Evolutionary conservation across 2,113 vertebrate species (phyloP), one percentile per base, ranked within the genome.

Genomic region (Meleagris gallopavo): DNA sequence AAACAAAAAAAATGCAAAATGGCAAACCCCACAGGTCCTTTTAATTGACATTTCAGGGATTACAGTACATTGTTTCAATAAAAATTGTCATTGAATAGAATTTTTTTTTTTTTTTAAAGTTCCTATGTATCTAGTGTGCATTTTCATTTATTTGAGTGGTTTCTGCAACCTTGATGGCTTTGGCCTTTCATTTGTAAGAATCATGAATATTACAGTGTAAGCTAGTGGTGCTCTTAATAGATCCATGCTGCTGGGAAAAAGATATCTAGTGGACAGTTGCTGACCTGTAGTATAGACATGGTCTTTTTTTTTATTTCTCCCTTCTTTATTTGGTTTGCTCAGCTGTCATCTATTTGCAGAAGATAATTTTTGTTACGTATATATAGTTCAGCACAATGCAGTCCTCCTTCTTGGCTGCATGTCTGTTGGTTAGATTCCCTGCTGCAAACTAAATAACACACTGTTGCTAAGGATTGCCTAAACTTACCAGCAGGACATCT

Each of bases 51-150:
- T n/a, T 64, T 45, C 48, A 8, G 13, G 54, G 13, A 57, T 64
- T 75, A 38, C 11, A 11, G 22, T 55, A 0, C 27, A 32, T n/a
- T 0, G 0, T 2, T 91, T 54, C 32, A 85, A 83, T 61, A 13
- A 83, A 86, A 88, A 77, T 29, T 1, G 22, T 48, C 9, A 48
- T 50, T 13, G 18, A 88, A 70, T 4, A 11, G 74, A 60, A 57
- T 24, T 43, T 15, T 1, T 64, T n/a, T 19, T 32, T 57, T 32
- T 66, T 76, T 65, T 67, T 41, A 73, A 46, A 54, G 70, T 4
- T 5, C 10, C 2, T n/a, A 29, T 29, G 20, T 9, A 2, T 46
- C 45, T 48, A 76, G 43, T 16, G 29, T 8, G 32, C 18, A 40
- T 82, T 94, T 82, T 69, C 67, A 58, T 38, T 91, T 27, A 45